phyloP scores from a whole-genome alignment of 2,888 invertebrate genomes.

The Abrostola tripartita region DNA sequence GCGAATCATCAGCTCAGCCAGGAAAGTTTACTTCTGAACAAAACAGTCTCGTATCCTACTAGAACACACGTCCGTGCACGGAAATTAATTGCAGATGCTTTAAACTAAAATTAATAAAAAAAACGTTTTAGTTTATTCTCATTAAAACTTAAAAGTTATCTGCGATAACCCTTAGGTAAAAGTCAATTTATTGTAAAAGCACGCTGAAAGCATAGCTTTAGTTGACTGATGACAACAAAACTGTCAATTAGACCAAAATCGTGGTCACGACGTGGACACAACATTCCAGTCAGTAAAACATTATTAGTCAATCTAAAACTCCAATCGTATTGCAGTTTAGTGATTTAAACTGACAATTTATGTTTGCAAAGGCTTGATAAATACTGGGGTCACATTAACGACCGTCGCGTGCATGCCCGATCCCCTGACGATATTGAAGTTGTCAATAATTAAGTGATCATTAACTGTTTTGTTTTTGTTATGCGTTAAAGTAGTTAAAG shows the following conservation, averaged over 20 bases:
- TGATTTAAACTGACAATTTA: conserved; percentile 27
- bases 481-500: not conserved
- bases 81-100: not conserved
- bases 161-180: not conserved
- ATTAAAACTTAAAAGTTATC: not conserved
- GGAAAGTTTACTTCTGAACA: conserved; percentile 22
- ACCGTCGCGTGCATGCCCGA: conserved; percentile 18
- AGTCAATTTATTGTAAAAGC: not conserved
- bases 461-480: conserved; percentile 23
- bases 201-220: not conserved
- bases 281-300: conserved; percentile 16
- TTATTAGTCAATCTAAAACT: conserved; percentile 6
- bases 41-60: conserved; percentile 13
- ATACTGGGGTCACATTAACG: conserved; percentile 10
- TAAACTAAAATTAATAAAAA: not conserved
- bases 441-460: conserved; percentile 40
- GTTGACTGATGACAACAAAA: conserved; percentile 17
- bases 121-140: not conserved
- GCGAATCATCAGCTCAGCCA: conserved; percentile 28
- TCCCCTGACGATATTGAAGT: conserved; percentile 15
- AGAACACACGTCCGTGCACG: not conserved
- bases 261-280: conserved; percentile 34
- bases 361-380: conserved; percentile 24
- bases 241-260: conserved; percentile 36
- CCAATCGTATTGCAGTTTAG: conserved; percentile 13